Percentiles rank a stretch among this genome's conserved stretches.
These are phyloP conservation scores for Harmothoe impar DNA, from an alignment of 2,888 invertebrate genomes.

Conservation along the genomic window DNA sequence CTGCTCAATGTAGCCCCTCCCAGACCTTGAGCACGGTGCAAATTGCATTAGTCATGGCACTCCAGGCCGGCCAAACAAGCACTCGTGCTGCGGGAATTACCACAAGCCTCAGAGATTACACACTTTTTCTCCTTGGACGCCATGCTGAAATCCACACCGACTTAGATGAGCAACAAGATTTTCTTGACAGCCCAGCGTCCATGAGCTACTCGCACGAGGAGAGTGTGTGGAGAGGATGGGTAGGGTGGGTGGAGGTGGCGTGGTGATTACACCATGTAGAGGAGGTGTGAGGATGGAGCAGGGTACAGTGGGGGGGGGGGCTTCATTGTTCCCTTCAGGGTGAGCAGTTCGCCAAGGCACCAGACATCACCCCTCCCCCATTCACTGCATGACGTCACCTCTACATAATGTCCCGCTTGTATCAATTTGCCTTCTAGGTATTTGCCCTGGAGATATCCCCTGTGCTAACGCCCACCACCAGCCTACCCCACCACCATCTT, in stretches of 20 bases:
- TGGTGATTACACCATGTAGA: too few species aligned
- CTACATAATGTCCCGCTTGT: neutral
- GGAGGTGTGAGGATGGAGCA: neutral
- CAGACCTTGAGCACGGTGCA: neutral
- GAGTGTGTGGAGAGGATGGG: neutral
- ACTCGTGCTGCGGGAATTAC: slow-evolving; percentile 19
- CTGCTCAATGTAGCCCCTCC: neutral
- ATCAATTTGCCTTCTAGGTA: neutral
- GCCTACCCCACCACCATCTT: neutral
- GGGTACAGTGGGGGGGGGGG: neutral
- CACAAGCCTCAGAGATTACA: slow-evolving; percentile 41
- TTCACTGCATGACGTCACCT: neutral
- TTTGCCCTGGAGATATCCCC: neutral
- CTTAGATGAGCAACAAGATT: slow-evolving; percentile 56
- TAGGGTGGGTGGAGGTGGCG: neutral
- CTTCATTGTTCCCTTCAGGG: too few species aligned
- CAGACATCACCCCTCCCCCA: neutral
- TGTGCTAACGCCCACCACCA: neutral
- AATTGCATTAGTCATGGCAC: slow-evolving; percentile 53
- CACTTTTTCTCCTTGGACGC: neutral
- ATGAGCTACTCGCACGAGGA: neutral
- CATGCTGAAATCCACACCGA: slow-evolving; percentile 49
- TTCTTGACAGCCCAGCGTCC: slow-evolving; percentile 2
- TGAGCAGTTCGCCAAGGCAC: too few species aligned
- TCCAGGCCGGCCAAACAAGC: slow-evolving; percentile 36